Conservation (phyloP, 1,140 invertebrate species). For the Nixonia krombeini region DNA sequence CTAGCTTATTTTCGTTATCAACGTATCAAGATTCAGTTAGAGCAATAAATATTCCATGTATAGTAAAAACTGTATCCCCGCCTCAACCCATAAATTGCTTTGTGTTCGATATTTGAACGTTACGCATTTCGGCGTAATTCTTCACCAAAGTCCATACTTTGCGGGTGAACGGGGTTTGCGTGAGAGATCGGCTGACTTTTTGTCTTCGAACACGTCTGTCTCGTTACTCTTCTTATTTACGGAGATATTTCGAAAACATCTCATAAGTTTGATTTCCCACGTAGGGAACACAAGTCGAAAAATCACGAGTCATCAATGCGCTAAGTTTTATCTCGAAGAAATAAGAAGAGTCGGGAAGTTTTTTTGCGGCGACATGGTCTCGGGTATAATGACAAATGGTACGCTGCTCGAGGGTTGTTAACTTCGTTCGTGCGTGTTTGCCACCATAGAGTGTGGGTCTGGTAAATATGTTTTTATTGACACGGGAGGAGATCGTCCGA, state of each 20-base stretch:
- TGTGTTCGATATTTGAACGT: no score
- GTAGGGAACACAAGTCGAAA: slow-evolving; percentile 26
- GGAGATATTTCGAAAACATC: slow-evolving; percentile 3
- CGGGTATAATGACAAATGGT: slow-evolving; percentile 46
- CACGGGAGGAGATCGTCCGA: slow-evolving; percentile 40
- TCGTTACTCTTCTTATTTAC: not conserved
- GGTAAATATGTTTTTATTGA: slow-evolving; percentile 54
- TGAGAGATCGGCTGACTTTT: no score
- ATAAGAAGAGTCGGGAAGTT: slow-evolving; percentile 37
- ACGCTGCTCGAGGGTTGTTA: slow-evolving; percentile 47
- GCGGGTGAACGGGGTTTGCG: no score
- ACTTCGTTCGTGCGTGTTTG: slow-evolving; percentile 52
- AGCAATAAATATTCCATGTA: no score
- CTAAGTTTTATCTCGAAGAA: slow-evolving; percentile 40
- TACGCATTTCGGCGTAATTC: no score
- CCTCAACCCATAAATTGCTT: no score
- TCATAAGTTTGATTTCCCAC: slow-evolving; percentile 31
- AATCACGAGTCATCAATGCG: slow-evolving; percentile 46
- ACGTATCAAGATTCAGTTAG: no score
- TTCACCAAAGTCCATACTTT: no score
- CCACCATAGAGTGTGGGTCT: slow-evolving; percentile 34
- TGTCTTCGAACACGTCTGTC: no score
- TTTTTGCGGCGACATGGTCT: slow-evolving; percentile 15
- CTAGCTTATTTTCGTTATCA: no score
- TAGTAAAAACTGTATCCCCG: no score